A percentile compares a stretch with the other conserved stretches of the same genome.
phyloP scores from a whole-genome alignment of 2,888 invertebrate genomes.

The Disparrhopalites patrizii region DNA sequence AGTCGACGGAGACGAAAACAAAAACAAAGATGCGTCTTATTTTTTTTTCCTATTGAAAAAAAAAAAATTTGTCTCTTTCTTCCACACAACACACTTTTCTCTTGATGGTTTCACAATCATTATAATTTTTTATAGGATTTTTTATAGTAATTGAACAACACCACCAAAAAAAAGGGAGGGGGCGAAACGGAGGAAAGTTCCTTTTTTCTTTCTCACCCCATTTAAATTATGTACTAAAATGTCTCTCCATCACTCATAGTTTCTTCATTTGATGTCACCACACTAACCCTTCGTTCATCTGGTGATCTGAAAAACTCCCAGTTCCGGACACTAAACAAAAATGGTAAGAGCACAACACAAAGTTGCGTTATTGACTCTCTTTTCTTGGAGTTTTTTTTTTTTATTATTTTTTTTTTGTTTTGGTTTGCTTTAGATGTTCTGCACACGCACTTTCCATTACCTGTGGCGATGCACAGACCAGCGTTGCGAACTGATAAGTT shows the following conservation, averaged over 20 bases:
- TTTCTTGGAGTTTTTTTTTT: no score
- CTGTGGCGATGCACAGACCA: conserved; percentile 26
- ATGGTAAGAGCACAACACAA: conserved; percentile 25
- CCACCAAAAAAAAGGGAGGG: no score
- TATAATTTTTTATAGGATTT: background rate
- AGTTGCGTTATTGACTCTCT: conserved; percentile 22
- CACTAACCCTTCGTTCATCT: conserved; percentile 43
- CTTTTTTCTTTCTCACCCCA: background rate
- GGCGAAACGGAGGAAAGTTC: background rate
- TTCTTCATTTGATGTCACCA: conserved; percentile 34
- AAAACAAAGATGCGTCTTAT: conserved; percentile 23
- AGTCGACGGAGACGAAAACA: conserved; percentile 26
- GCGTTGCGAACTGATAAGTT: conserved; percentile 26
- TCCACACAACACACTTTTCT: conserved; percentile 18
- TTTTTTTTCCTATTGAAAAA: no score
- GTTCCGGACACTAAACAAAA: conserved; percentile 39
- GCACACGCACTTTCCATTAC: conserved; percentile 23
- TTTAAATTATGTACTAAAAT: background rate
- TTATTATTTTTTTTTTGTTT: no score
- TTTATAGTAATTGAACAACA: no score
- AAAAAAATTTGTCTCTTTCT: no score
- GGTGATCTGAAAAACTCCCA: conserved; percentile 44
- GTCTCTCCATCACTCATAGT: conserved; percentile 21
- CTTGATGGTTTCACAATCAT: conserved; percentile 9
- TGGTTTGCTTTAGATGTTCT: no score